phyloP scores from a whole-genome alignment of 2,888 invertebrate species.

The Lycia hirtaria region DNA sequence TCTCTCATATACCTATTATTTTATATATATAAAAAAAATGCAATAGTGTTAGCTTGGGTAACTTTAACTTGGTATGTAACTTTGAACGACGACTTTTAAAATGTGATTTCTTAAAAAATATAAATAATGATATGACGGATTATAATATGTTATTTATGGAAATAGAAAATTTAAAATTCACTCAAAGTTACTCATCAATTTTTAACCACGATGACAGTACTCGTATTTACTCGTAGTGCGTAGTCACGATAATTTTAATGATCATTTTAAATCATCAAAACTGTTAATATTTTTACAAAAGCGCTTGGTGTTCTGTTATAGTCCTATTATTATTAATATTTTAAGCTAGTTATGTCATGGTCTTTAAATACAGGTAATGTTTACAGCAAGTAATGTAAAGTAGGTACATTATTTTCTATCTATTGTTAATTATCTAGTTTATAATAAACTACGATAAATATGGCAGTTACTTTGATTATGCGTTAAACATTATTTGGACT shows the following conservation, averaged over 20 bases:
- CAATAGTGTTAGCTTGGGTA: too few species aligned
- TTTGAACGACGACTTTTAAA: too few species aligned
- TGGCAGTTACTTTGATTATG: slow-evolving; percentile 34
- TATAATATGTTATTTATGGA: too few species aligned
- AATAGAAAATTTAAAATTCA: too few species aligned
- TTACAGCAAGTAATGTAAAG: slow-evolving; percentile 17
- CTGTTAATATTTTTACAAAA: slow-evolving; percentile 17
- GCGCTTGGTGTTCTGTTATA: slow-evolving; percentile 34
- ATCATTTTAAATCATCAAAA: slow-evolving; percentile 11
- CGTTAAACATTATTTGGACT: slow-evolving; percentile 27
- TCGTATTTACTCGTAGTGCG: too few species aligned
- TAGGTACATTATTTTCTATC: slow-evolving; percentile 24
- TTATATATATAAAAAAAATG: too few species aligned
- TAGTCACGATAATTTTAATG: slow-evolving; percentile 7
- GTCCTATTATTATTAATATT: slow-evolving; percentile 28
- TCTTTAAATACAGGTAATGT: slow-evolving; percentile 25
- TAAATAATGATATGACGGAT: too few species aligned
- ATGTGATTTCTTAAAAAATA: too few species aligned
- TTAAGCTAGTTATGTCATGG: slow-evolving; percentile 12
- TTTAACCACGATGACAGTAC: too few species aligned
- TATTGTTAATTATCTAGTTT: slow-evolving; percentile 26
- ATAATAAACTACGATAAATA: slow-evolving; percentile 26
- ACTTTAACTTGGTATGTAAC: too few species aligned
- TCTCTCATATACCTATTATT: too few species aligned
- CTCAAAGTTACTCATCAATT: too few species aligned